Conservation (phyloP, 1,140 invertebrate genomes). For the Drosophila leontia region DNA sequence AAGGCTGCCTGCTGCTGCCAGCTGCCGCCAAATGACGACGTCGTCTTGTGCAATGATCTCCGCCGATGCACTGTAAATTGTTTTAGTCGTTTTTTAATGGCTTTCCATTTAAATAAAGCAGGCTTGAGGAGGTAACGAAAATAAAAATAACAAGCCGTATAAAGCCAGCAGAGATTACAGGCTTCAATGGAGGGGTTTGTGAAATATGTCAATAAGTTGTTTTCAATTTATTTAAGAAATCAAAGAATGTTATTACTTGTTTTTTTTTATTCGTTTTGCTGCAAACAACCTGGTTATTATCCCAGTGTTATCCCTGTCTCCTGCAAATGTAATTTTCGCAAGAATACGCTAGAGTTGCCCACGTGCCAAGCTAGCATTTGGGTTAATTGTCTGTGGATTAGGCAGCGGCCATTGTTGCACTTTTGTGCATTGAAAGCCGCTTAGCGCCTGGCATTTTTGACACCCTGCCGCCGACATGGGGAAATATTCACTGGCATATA, state of each 20-base stretch:
- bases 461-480: constrained; percentile 65
- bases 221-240: background rate
- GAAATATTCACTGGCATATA: constrained; percentile 42
- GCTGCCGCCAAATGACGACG: constrained; percentile 60
- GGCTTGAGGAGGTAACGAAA: background rate
- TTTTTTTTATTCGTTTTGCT: background rate
- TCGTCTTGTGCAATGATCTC: constrained; percentile 69
- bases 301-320: constrained; percentile 24
- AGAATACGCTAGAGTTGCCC: constrained; percentile 66
- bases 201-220: background rate
- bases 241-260: background rate
- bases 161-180: background rate
- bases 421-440: constrained; percentile 47
- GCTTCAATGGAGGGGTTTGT: background rate
- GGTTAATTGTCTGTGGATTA: constrained; percentile 78
- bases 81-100: background rate
- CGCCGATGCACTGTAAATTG: constrained; percentile 27
- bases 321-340: constrained; percentile 50
- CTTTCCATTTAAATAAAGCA: constrained; percentile 15
- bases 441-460: constrained; percentile 73
- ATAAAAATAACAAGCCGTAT: background rate
- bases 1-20: constrained; percentile 55
- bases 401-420: constrained; percentile 59
- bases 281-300: background rate
- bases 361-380: constrained; percentile 71